Percentiles rank a stretch among this genome's conserved stretches.
phyloP scores from a whole-genome alignment of 2,888 invertebrate genomes.

The Philopedon plagiatum region DNA sequence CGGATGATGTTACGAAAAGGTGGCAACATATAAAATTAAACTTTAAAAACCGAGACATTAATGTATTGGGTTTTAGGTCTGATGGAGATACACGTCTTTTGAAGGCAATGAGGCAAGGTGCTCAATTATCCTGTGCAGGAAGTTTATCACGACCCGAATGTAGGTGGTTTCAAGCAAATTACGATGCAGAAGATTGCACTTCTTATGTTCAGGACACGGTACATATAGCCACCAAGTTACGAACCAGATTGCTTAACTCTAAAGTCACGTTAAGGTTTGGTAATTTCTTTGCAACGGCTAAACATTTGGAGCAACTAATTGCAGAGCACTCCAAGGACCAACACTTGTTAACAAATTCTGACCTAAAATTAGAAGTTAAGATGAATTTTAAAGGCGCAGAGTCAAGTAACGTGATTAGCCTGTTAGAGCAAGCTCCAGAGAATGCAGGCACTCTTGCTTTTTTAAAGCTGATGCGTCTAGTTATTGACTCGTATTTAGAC shows the following conservation, averaged over 20 bases:
- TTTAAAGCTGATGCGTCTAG: not conserved
- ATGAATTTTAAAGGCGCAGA: constrained; percentile 24
- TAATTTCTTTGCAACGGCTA: too few species aligned
- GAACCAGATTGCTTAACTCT: constrained; percentile 37
- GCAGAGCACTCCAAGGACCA: constrained; percentile 22
- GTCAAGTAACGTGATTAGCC: constrained; percentile 1
- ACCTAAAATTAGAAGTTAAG: constrained; percentile 40
- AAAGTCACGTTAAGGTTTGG: constrained; percentile 18
- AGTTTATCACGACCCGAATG: not conserved
- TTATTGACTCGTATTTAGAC: not conserved
- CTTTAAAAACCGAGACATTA: constrained; percentile 10
- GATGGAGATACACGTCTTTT: constrained; percentile 5
- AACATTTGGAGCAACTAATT: constrained; percentile 19
- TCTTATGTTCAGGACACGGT: constrained; percentile 33
- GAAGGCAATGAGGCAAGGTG: constrained; percentile 35
- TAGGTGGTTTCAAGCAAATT: constrained; percentile 27
- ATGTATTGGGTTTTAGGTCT: constrained; percentile 30
- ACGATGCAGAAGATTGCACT: not conserved
- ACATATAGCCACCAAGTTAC: constrained; percentile 32
- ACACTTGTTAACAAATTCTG: constrained; percentile 32
- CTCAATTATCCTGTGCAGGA: not conserved
- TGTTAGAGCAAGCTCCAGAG: constrained; percentile 4
- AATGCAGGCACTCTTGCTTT: not conserved
- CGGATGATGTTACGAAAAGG: not conserved
- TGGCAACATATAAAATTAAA: constrained; percentile 9